Percentiles rank a stretch among this genome's conserved stretches.
Conservation (phyloP, 2,797 vertebrate species). For the Cuculus canorus region DNA sequence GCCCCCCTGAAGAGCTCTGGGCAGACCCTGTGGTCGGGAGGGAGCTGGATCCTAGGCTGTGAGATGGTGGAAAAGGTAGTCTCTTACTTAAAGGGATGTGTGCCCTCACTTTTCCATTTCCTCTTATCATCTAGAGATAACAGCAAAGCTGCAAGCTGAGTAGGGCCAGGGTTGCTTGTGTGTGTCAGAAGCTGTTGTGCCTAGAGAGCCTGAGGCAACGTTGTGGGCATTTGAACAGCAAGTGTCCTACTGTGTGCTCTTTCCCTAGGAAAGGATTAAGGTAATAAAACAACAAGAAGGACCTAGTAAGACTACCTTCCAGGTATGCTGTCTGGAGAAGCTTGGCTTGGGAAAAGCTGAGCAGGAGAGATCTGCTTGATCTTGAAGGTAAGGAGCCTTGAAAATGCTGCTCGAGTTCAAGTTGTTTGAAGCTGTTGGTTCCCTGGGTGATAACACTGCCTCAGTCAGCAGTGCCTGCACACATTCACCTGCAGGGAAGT, state of each 20-base stretch:
- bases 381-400: not conserved
- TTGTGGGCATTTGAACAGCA: not conserved
- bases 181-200: not conserved
- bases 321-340: not conserved
- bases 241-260: not conserved
- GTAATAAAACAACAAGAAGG: not conserved
- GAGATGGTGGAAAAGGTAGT: not conserved
- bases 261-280: not conserved
- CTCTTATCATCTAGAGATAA: not conserved
- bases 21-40: not conserved
- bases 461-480: fast-evolving
- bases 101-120: not conserved
- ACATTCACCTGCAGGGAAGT: fast-evolving
- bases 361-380: not conserved
- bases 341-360: not conserved
- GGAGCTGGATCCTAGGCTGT: not conserved
- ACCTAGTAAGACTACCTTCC: not conserved
- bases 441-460: not conserved
- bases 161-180: not conserved
- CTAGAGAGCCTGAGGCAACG: not conserved
- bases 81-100: not conserved
- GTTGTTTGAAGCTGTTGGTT: not conserved
- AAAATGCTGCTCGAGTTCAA: not conserved
- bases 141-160: not conserved
- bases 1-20: not conserved